phyloP scores from a whole-genome alignment of 2,888 invertebrate species.

The Gymnocheta viridis region DNA sequence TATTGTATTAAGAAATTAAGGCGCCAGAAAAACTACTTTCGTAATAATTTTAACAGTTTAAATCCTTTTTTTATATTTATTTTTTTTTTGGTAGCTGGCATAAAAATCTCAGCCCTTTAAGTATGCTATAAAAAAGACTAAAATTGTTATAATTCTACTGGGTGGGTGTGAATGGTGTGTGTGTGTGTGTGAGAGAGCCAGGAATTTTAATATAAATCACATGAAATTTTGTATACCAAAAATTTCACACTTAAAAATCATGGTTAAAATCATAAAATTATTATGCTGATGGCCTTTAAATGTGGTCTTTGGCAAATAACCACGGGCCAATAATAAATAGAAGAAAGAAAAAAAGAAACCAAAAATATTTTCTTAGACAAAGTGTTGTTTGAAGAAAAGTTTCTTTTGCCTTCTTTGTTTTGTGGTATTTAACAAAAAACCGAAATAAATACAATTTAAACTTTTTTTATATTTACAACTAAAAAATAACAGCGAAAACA shows the following conservation, averaged over 20 bases:
- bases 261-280: constrained; percentile 73
- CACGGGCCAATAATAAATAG: constrained; percentile 59
- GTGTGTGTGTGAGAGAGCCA: background rate
- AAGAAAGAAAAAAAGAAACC: constrained; percentile 32
- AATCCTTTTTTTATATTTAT: constrained; percentile 61
- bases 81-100: background rate
- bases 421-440: constrained; percentile 20
- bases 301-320: constrained; percentile 63
- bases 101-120: constrained; percentile 43
- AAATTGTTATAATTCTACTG: constrained; percentile 44
- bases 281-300: constrained; percentile 77
- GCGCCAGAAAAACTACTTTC: constrained; percentile 67
- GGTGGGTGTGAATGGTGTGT: background rate
- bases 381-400: constrained; percentile 41
- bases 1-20: constrained; percentile 63
- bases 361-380: constrained; percentile 4
- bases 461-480: constrained; percentile 36
- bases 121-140: constrained; percentile 47
- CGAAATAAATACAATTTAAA: constrained; percentile 38
- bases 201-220: constrained; percentile 37
- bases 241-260: constrained; percentile 72
- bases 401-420: constrained; percentile 45
- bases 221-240: constrained; percentile 36
- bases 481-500: constrained; percentile 48
- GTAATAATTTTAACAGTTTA: constrained; percentile 63